Evolutionary conservation across 2,888 invertebrate genomes (phyloP).

Genomic region (Mallateleia sp.): DNA sequence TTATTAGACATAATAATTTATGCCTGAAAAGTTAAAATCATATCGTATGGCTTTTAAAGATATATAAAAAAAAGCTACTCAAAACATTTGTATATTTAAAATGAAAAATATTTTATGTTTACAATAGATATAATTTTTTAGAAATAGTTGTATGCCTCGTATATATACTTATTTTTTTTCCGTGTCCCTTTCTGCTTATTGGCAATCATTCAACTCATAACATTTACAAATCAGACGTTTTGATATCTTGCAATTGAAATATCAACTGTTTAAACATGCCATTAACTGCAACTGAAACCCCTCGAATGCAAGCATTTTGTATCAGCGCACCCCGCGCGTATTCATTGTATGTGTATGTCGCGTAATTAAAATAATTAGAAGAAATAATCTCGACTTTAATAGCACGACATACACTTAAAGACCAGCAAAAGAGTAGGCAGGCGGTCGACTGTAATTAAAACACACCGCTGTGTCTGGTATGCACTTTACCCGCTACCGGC

Average conservation of each 20-base stretch:
- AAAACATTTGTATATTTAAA: too few species aligned
- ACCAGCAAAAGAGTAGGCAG: slow-evolving; percentile 68
- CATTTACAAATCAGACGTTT: too few species aligned
- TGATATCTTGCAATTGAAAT: neutral
- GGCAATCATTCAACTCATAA: too few species aligned
- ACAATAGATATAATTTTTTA: too few species aligned
- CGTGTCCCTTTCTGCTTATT: too few species aligned
- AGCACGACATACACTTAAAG: slow-evolving; percentile 66
- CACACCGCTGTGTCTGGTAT: slow-evolving; percentile 80
- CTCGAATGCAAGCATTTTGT: slow-evolving; percentile 34
- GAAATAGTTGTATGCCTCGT: too few species aligned
- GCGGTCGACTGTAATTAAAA: slow-evolving; percentile 86
- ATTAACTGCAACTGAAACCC: neutral
- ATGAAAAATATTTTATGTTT: too few species aligned
- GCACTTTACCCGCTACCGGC: slow-evolving; percentile 69
- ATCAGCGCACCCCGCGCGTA: slow-evolving; percentile 39
- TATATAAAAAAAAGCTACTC: too few species aligned
- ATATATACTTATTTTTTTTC: too few species aligned
- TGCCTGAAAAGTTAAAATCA: too few species aligned
- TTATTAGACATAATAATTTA: too few species aligned
- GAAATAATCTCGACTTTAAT: slow-evolving; percentile 70
- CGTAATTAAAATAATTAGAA: slow-evolving; percentile 73
- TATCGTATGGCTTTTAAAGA: too few species aligned
- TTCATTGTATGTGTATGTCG: slow-evolving; percentile 29
- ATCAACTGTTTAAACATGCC: neutral